Conservation (phyloP, 1,140 invertebrate species). For the Cataglyphis hispanica region DNA sequence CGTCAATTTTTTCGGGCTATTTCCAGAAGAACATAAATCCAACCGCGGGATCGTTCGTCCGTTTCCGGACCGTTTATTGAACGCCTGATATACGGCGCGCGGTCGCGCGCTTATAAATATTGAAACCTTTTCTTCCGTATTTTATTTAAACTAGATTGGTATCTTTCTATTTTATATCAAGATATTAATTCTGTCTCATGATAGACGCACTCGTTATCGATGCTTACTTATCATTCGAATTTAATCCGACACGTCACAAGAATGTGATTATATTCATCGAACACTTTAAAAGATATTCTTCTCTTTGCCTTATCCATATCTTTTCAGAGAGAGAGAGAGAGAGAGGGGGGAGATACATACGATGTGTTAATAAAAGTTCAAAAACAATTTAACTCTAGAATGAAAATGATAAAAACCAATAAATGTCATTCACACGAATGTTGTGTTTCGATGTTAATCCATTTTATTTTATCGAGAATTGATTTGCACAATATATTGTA, state of each 20-base stretch:
- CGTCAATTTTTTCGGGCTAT: conserved; percentile 54
- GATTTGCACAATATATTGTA: conserved; percentile 33
- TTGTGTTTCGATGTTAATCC: conserved; percentile 18
- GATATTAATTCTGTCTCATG: conserved; percentile 6
- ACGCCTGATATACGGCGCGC: conserved; percentile 30
- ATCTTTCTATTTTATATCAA: not conserved
- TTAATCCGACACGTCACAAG: not conserved
- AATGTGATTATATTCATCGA: not conserved
- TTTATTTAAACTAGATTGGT: conserved; percentile 23
- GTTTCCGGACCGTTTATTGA: conserved; percentile 59
- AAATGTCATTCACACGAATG: not conserved
- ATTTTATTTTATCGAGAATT: conserved; percentile 31
- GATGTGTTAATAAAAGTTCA: not conserved
- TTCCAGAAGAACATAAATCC: conserved; percentile 60
- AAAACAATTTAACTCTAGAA: not conserved
- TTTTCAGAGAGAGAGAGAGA: not conserved
- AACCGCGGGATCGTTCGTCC: conserved; percentile 53
- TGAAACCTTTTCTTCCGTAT: conserved; percentile 7
- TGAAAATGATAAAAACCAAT: not conserved
- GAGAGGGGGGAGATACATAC: not conserved
- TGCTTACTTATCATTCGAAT: not conserved
- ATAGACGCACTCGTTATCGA: conserved; percentile 6
- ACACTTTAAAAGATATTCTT: not conserved
- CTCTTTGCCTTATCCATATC: not conserved
- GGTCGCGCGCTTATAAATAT: conserved; percentile 39